Evolutionary conservation across 2,797 vertebrate genomes (phyloP).

Genomic region (Hyperoplus immaculatus): DNA sequence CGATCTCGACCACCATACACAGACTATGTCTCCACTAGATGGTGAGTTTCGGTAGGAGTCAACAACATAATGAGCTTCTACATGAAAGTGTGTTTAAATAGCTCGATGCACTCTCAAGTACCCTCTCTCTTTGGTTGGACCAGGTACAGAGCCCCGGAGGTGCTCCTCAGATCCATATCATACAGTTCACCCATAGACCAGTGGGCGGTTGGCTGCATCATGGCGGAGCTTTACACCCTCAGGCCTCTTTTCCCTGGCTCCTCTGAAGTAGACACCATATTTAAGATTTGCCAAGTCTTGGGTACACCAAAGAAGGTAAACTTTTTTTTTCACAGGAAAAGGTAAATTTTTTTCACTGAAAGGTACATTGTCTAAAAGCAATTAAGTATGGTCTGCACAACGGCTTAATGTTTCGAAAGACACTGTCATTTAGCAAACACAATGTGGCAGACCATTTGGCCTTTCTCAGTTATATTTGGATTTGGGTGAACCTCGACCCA

Average conservation of each 20-base stretch:
- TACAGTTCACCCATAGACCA: conserved; percentile 98
- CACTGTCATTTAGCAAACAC: no score
- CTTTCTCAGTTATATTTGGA: no score
- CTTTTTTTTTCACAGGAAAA: conserved; percentile 68
- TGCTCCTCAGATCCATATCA: conserved; percentile 92
- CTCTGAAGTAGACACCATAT: conserved; percentile 98
- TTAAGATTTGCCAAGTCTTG: conserved; percentile 98
- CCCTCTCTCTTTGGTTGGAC: conserved; percentile 20
- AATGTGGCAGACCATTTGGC: no score
- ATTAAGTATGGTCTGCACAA: no score
- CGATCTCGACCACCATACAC: conserved; percentile 97
- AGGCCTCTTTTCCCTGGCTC: conserved; percentile 97
- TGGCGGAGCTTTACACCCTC: conserved; percentile 97
- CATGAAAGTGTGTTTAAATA: background rate
- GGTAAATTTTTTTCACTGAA: conserved; percentile 72
- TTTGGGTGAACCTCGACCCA: no score
- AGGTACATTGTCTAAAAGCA: background rate
- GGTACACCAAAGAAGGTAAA: conserved; percentile 96
- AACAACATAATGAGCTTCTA: background rate
- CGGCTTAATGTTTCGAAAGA: no score
- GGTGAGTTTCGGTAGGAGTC: conserved; percentile 80
- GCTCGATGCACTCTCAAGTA: background rate
- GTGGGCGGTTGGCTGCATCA: conserved; percentile 98
- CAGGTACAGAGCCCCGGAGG: conserved; percentile 98
- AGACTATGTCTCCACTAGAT: conserved; percentile 97